A percentile compares a stretch with the other conserved stretches of the same genome.
These are phyloP conservation scores for Lasioglossum vierecki DNA, from an alignment of 2,888 invertebrate species.

Conservation along the genomic window DNA sequence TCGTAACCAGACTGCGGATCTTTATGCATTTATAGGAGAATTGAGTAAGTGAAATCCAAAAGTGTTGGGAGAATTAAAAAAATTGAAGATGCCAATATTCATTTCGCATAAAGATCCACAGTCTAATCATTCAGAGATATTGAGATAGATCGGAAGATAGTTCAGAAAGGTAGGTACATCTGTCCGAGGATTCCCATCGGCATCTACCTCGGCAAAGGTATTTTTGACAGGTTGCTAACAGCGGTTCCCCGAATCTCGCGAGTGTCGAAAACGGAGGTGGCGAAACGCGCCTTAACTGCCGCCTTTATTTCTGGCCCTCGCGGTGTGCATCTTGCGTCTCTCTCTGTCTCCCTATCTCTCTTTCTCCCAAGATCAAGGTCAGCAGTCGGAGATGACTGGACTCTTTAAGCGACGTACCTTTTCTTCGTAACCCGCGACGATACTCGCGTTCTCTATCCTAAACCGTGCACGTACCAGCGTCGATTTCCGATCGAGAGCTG, in stretches of 20 bases:
- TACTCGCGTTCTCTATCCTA: conserved; percentile 7
- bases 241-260: conserved; percentile 48
- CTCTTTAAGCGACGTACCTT: conserved; percentile 79
- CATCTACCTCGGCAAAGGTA: not conserved
- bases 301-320: conserved; percentile 77
- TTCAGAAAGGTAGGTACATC: not conserved
- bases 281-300: conserved; percentile 74
- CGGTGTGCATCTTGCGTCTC: conserved; percentile 76
- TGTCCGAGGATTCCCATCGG: not conserved
- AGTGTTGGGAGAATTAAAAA: no score
- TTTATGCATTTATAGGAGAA: no score
- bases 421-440: conserved; percentile 65
- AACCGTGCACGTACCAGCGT: conserved; percentile 1
- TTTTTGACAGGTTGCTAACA: conserved; percentile 6
- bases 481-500: conserved; percentile 39
- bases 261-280: conserved; percentile 61
- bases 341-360: conserved; percentile 61
- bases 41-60: no score
- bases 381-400: conserved; percentile 81
- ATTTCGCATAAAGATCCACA: no score
- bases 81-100: no score
- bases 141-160: no score
- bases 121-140: no score
- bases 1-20: no score
- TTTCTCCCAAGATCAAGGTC: conserved; percentile 82